Conservation (phyloP, 2,113 vertebrate genomes). For the Syngnathus scovelli region DNA sequence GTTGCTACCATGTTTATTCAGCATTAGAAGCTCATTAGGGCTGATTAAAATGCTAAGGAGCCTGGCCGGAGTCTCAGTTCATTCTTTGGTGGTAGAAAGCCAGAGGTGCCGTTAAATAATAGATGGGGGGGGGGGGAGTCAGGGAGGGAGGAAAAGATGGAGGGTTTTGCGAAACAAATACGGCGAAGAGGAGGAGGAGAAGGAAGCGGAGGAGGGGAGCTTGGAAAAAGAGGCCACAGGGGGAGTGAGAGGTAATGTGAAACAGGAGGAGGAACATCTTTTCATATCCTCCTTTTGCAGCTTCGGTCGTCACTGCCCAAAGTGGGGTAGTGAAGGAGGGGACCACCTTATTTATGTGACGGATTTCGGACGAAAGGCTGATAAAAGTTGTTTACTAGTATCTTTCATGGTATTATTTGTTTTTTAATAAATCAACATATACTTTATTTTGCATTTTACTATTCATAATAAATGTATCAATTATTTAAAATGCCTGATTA, state of each 20-base stretch:
- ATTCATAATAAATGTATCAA: too few relatives aligned
- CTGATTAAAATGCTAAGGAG: slow-evolving; percentile 63
- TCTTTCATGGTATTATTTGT: too few relatives aligned
- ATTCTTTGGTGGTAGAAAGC: slow-evolving; percentile 42
- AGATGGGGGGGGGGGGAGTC: slow-evolving; percentile 51
- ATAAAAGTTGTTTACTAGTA: too few relatives aligned
- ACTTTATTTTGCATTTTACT: too few relatives aligned
- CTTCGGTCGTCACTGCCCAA: slow-evolving; percentile 42
- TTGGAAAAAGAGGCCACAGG: slow-evolving; percentile 16
- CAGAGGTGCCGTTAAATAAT: slow-evolving; percentile 67
- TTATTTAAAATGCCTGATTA: too few relatives aligned
- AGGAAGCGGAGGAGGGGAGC: slow-evolving; percentile 28
- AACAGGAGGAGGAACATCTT: slow-evolving; percentile 26
- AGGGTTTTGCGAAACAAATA: slow-evolving; percentile 58
- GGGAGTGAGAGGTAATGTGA: slow-evolving; percentile 20
- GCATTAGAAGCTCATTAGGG: slow-evolving; percentile 53
- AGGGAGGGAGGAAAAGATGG: slow-evolving; percentile 28
- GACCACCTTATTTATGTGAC: slow-evolving; percentile 11
- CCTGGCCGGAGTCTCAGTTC: slow-evolving; percentile 41
- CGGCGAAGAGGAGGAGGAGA: slow-evolving; percentile 24
- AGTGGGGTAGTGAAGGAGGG: background rate
- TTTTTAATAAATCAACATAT: too few relatives aligned
- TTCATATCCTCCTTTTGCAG: slow-evolving; percentile 5
- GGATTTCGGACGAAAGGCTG: slow-evolving; percentile 31
- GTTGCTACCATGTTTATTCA: slow-evolving; percentile 32